Evolutionary conservation across 2,113 vertebrate species (phyloP), one percentile per base, ranked within the genome.

Genomic region (Scytalopus superciliaris): DNA sequence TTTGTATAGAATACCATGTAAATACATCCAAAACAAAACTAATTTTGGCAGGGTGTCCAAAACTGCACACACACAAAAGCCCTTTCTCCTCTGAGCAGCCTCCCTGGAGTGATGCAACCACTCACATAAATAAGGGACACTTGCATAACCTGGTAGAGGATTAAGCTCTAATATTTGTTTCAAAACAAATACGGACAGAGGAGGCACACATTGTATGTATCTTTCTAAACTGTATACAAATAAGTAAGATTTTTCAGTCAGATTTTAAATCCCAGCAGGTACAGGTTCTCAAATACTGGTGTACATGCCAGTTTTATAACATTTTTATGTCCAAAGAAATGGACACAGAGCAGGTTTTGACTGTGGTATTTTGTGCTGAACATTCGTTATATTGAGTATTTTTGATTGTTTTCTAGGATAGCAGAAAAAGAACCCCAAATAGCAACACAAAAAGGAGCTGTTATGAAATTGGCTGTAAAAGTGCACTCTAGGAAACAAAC

Each of bases 11-110:
- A 93, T 92, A 89, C 8, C 78, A 56, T 24, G 73, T 96, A 96
- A 95, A 93, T 90, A 94, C 89, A 93, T 94, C 92, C 94, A 84
- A 37, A 94, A 78, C 57, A 87, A 74, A 85, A 73, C 40, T 69
- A 16, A 23, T 60, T 83, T 67, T 83, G 3, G 13, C 56, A 53
- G 27, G 33, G 73, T 42, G 35, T 83, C 42, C n/a, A 40, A 40
- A 35, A 33, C 60, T 55, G 39, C 66, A 87, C 88, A 55, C 35
- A 72, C 15, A 8, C 7, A 1, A 66, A 8, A 67, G 84, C 67
- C 74, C 70, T 66, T 82, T 84, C 77, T 89, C 42, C 67, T 79
- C 84, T 42, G 27, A 72, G 53, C 88, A 92, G 56, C 40, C 59
- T 78, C 25, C n/a, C 67, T 33, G 56, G 55, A 84, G 75, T 64